These are phyloP conservation scores for Dipodomys ordii DNA, from an alignment of 2,113 vertebrate genomes.

Conservation along the genomic window DNA sequence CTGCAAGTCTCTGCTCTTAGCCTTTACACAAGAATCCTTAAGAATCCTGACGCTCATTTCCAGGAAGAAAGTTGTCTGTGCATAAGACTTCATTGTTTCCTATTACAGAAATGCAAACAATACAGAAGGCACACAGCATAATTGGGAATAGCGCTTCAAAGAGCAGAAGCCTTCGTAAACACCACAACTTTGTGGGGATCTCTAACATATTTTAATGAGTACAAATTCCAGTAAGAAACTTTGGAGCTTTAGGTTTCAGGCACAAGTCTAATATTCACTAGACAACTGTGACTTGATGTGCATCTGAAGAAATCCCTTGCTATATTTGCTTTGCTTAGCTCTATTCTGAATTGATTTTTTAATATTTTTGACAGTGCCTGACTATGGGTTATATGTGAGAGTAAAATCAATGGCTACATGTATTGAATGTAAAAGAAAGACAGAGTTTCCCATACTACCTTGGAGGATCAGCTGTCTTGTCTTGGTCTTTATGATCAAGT, in stretches of 20 bases:
- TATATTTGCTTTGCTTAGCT: not conserved
- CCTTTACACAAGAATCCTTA: not conserved
- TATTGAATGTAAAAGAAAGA: constrained; percentile 54
- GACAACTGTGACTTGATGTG: not conserved
- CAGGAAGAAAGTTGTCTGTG: not conserved
- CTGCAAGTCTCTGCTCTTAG: not conserved
- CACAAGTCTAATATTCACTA: not conserved
- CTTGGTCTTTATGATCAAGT: constrained; percentile 43
- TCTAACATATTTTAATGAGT: not conserved
- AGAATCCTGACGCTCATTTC: not conserved
- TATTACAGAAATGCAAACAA: not conserved
- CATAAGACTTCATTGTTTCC: not conserved
- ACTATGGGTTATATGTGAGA: constrained; percentile 3
- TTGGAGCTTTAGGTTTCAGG: constrained; percentile 31
- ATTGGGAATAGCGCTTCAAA: not conserved
- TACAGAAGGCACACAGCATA: not conserved
- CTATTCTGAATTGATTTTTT: constrained; percentile 33
- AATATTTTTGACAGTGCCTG: constrained; percentile 47
- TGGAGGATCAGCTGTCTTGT: not conserved
- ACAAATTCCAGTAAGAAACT: constrained; percentile 4
- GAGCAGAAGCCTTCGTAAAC: not conserved
- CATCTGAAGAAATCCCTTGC: not conserved
- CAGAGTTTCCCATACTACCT: not conserved
- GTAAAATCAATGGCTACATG: constrained; percentile 45
- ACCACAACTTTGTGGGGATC: not conserved